Evolutionary conservation across 2,797 vertebrate species (phyloP).

Genomic region (Gallinago solitaria): DNA sequence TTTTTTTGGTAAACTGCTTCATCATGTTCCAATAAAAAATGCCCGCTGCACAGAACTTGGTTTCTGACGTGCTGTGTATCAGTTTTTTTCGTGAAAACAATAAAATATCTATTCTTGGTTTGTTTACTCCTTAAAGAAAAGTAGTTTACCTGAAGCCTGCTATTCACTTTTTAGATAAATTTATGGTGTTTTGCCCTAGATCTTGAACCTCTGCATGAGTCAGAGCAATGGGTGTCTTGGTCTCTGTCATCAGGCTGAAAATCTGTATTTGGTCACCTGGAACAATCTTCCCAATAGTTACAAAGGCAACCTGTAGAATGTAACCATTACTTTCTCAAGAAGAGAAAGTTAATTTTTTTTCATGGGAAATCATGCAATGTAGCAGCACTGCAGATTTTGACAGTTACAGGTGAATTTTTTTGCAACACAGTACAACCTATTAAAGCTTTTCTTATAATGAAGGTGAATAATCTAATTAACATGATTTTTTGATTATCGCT

Average conservation of each 20-base stretch:
- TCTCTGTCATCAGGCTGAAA: not conserved
- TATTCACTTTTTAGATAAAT: not conserved
- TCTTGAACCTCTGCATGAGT: not conserved
- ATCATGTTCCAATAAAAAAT: not conserved
- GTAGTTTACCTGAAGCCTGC: not conserved
- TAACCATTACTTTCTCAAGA: not conserved
- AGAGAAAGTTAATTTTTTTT: not conserved
- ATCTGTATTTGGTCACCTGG: not conserved
- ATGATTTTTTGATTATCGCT: not conserved
- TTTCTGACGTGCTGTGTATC: not conserved
- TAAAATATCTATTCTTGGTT: not conserved
- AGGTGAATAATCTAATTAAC: not conserved
- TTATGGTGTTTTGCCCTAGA: not conserved
- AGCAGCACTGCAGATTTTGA: not conserved
- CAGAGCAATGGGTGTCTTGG: not conserved
- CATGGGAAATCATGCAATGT: not conserved
- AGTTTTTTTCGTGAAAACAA: not conserved
- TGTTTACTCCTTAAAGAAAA: not conserved
- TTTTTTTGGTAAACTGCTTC: not conserved
- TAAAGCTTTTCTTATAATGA: not conserved
- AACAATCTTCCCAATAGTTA: not conserved
- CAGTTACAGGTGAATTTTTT: not conserved
- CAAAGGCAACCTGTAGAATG: not conserved
- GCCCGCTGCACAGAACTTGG: not conserved
- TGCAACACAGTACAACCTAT: not conserved